Conservation (phyloP, 2,888 invertebrate species). For the Poecilobothrus nobilitatus region DNA sequence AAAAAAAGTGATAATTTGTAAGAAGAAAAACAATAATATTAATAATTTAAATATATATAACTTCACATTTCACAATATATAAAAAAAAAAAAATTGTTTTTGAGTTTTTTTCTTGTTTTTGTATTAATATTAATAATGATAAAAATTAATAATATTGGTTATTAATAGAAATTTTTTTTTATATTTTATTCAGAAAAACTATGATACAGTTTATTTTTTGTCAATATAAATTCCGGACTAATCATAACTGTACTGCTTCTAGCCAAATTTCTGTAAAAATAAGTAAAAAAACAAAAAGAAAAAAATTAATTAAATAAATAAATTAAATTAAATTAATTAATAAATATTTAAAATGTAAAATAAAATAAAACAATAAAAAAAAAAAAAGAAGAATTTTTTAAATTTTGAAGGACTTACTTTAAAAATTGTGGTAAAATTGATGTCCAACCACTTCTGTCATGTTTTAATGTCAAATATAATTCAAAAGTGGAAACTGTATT, state of each 20-base stretch:
- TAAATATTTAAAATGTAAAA: too few species aligned
- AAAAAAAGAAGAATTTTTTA: too few species aligned
- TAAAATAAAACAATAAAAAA: background rate
- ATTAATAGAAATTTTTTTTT: conserved; percentile 13
- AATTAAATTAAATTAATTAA: background rate
- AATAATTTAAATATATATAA: background rate
- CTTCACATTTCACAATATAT: too few species aligned
- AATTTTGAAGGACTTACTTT: conserved; percentile 73
- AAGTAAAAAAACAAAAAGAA: conserved; percentile 26
- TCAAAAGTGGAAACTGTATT: conserved; percentile 85
- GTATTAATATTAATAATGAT: conserved; percentile 22
- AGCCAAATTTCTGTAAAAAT: conserved; percentile 63
- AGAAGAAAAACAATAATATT: background rate
- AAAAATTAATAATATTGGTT: too few species aligned
- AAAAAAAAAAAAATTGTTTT: background rate
- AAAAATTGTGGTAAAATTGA: conserved; percentile 80
- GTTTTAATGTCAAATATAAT: conserved; percentile 77
- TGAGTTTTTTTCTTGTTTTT: background rate
- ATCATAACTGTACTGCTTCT: conserved; percentile 81
- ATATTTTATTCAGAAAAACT: conserved; percentile 49
- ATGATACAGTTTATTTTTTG: conserved; percentile 85
- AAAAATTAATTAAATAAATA: conserved; percentile 12
- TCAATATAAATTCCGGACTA: conserved; percentile 78
- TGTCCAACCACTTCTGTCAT: conserved; percentile 80
- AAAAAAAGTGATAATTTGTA: too few species aligned